A percentile compares a stretch with the other conserved stretches of the same genome.
Evolutionary conservation across 2,888 invertebrate genomes (phyloP).

Genomic region (Metopia argyrocephala): DNA sequence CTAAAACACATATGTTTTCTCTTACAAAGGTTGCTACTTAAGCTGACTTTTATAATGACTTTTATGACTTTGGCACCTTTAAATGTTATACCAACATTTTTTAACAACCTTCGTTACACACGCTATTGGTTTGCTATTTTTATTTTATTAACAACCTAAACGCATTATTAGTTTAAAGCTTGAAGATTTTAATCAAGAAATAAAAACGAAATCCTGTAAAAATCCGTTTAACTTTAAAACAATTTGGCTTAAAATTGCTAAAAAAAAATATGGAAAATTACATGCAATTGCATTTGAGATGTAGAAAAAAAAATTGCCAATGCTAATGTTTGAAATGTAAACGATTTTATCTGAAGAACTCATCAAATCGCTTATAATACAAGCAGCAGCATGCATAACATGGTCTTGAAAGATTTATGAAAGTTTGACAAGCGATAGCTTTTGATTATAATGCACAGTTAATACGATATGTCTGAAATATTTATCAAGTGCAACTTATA

Average conservation of each 20-base stretch:
- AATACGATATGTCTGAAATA: no score
- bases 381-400: no score
- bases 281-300: no score
- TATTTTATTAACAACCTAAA: constrained; percentile 7
- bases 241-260: constrained; percentile 12
- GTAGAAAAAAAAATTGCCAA: no score
- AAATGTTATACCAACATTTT: not conserved
- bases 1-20: constrained; percentile 21
- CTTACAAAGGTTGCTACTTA: not conserved
- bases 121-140: not conserved
- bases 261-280: no score
- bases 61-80: not conserved
- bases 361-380: no score
- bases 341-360: no score
- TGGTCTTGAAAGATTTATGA: no score
- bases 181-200: constrained; percentile 17
- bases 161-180: constrained; percentile 7
- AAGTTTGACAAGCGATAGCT: no score
- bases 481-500: no score
- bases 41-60: not conserved
- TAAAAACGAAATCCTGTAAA: not conserved
- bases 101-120: not conserved
- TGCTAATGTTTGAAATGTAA: no score
- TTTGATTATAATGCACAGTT: no score
- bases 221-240: constrained; percentile 1